These are phyloP conservation scores for Oriolus oriolus DNA, from an alignment of 2,113 vertebrate genomes.

Conservation along the genomic window DNA sequence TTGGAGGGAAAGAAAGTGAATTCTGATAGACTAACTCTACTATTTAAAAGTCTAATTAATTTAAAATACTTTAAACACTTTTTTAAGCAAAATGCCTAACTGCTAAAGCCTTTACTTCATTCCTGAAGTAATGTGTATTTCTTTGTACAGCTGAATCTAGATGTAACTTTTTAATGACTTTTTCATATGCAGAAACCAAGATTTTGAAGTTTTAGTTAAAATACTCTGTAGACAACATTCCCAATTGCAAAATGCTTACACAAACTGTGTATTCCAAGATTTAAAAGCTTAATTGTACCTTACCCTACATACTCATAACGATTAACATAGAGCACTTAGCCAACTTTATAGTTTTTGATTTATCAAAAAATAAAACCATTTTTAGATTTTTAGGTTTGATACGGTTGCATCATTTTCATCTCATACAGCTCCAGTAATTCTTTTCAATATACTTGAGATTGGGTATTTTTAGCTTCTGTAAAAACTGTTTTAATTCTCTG, in stretches of 20 bases:
- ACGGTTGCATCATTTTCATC: conserved; percentile 74
- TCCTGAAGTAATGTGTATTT: conserved; percentile 73
- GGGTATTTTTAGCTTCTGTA: conserved; percentile 62
- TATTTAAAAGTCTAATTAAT: conserved; percentile 79
- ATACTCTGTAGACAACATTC: conserved; percentile 76
- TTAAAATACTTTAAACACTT: conserved; percentile 74
- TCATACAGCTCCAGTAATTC: conserved; percentile 53
- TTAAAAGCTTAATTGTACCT: conserved; percentile 75
- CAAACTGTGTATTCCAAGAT: conserved; percentile 71
- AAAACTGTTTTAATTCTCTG: conserved; percentile 63
- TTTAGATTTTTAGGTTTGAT: conserved; percentile 71
- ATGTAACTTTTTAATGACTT: conserved; percentile 76
- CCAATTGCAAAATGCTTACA: conserved; percentile 75
- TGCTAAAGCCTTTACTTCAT: conserved; percentile 71
- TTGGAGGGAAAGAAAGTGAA: conserved; percentile 56
- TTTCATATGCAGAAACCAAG: conserved; percentile 70
- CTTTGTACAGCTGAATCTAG: conserved; percentile 79
- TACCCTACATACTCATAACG: conserved; percentile 66
- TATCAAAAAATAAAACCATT: conserved; percentile 65
- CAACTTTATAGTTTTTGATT: conserved; percentile 70
- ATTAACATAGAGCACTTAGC: conserved; percentile 79
- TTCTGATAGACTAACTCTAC: conserved; percentile 72
- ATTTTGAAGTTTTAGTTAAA: conserved; percentile 77
- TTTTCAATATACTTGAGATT: conserved; percentile 56
- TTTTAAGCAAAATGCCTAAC: conserved; percentile 71